Percentiles rank a stretch among this genome's conserved stretches.
phyloP scores from a whole-genome alignment of 2,888 invertebrate genomes.

The Leptothorax acervorum region DNA sequence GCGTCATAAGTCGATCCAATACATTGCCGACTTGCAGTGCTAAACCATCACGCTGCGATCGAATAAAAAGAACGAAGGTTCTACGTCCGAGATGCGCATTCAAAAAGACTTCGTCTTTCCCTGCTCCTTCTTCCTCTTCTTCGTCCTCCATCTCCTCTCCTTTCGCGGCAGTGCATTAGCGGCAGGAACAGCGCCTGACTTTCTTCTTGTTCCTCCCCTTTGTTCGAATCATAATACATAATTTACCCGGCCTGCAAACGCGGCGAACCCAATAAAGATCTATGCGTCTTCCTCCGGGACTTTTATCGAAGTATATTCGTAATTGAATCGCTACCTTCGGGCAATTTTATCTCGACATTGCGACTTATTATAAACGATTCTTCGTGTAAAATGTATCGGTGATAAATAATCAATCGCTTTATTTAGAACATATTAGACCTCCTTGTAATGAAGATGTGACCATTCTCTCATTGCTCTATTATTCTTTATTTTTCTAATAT shows the following conservation, averaged over 20 bases:
- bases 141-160: conserved; percentile 31
- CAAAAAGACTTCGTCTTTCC: conserved; percentile 45
- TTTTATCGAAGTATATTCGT: conserved; percentile 33
- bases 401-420: not conserved
- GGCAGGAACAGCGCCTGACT: conserved; percentile 30
- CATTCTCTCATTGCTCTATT: not conserved
- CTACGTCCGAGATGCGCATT: conserved; percentile 50
- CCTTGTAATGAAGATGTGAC: not conserved
- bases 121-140: conserved; percentile 6
- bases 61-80: conserved; percentile 50
- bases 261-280: conserved; percentile 22
- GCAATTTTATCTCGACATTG: not conserved
- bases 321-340: conserved; percentile 29
- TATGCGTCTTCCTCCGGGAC: not conserved
- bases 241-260: conserved; percentile 40
- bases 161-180: conserved; percentile 50
- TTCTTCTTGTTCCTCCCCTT: conserved; percentile 45
- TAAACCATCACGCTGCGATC: conserved; percentile 41
- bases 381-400: not conserved
- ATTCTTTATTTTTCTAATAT: not conserved
- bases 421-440: not conserved
- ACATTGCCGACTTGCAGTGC: conserved; percentile 30
- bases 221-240: conserved; percentile 49
- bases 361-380: not conserved
- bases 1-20: conserved; percentile 28